Conservation (phyloP, 2,113 vertebrate genomes). For the Capreolus pygargus region DNA sequence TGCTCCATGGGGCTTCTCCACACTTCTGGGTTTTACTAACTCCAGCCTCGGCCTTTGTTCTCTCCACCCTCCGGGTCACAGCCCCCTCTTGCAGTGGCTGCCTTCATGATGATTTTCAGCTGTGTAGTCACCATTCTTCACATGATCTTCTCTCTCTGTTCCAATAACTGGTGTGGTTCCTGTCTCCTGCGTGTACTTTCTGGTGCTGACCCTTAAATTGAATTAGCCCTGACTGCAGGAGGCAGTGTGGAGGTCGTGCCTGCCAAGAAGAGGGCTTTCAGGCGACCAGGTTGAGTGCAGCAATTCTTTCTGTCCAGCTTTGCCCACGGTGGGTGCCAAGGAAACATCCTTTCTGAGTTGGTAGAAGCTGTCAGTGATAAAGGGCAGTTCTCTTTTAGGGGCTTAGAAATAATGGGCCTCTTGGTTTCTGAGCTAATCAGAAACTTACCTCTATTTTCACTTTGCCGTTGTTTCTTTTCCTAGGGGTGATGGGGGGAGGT, state of each 20-base stretch:
- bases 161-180: not conserved
- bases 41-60: not conserved
- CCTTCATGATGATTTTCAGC: not conserved
- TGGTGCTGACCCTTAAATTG: not conserved
- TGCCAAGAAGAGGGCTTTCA: fast-evolving
- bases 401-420: not conserved
- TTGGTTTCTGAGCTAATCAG: constrained; percentile 14
- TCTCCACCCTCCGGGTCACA: not conserved
- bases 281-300: no score
- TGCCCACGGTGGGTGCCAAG: not conserved
- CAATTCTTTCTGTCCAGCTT: not conserved
- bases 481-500: not conserved
- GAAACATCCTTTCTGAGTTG: not conserved
- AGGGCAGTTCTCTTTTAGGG: not conserved
- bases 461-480: constrained; percentile 7
- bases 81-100: not conserved
- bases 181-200: not conserved
- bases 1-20: not conserved
- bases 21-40: not conserved
- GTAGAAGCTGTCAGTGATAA: not conserved
- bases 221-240: not conserved
- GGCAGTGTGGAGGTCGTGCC: not conserved
- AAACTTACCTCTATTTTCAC: not conserved
- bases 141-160: not conserved
- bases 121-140: not conserved